Base-by-base conservation (phyloP, 2,797 vertebrate genomes). In the Chlorospingus semifuscus region DNA sequence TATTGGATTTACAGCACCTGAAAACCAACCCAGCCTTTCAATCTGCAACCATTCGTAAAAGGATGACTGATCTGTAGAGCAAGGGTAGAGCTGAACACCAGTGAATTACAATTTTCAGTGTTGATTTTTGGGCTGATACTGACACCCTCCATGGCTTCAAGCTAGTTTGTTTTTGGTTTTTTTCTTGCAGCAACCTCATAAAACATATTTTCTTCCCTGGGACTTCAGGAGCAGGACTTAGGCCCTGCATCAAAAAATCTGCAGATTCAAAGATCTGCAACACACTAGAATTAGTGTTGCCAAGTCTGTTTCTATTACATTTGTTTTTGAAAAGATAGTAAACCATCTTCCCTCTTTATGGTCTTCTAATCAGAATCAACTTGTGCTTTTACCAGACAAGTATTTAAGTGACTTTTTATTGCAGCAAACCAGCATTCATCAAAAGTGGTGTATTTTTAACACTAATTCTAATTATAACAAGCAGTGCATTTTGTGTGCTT, bases 401-500 rank as follows among this genome's bases (percentile, higher is more conserved):
- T 94, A 96, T 96, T 97, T 96, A 96, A 71, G 85, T 8, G 95
- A 97, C 82, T 94, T 96, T 95, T 96, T 97, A 95, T 76, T 86
- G 69, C 83, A 96, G 95, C 82, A 96, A 95, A 93, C 68, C 71
- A 96, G 91, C 84, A 91, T 96, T 97, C 94, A 97, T 97, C 94
- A 97, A 96, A 98, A 97, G 81, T 96, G 84, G 92, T 52, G 32
- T 96, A 95, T 97, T 97, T 97, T 97, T 97, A 96, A 97, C 93
- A 95, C 93, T 97, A 96, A 96, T 97, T 97, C 97, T 98, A 98
- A 98, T 98, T 98, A 97, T 96, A 98, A 97, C 96, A 98, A 98
- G 97, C 96, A 96, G 94, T 95, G 94, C 91, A 96, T 98, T 98
- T 97, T 97, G 93, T 97, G 97, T 93, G 97, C 97, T 97, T 98